Conservation (phyloP, 2,888 invertebrate species). For the Salpingus planirostris region DNA sequence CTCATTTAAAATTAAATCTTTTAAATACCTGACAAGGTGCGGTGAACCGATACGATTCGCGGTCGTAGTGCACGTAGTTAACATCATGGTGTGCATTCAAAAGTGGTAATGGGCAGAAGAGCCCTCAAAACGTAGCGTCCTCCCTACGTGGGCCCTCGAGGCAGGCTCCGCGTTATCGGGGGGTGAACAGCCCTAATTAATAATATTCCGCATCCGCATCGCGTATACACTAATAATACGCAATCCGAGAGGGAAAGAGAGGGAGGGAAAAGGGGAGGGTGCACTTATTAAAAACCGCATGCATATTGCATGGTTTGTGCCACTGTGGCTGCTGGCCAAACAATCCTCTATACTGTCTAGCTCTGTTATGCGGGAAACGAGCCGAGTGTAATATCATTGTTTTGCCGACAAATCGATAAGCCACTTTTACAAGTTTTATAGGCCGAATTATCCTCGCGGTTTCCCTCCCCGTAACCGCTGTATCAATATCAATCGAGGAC, state of each 20-base stretch:
- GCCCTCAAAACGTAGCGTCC: conserved; percentile 24
- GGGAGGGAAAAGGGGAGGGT: conserved; percentile 20
- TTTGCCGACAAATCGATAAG: no score
- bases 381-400: no score
- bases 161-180: conserved; percentile 18
- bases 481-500: no score
- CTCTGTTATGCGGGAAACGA: no score
- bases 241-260: no score
- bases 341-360: no score
- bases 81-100: conserved; percentile 10
- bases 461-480: no score
- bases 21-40: conserved; percentile 10
- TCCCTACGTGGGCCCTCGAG: conserved; percentile 20
- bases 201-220: conserved; percentile 25
- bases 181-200: conserved; percentile 33
- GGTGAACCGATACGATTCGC: conserved; percentile 10
- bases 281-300: conserved; percentile 36
- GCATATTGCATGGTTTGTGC: conserved; percentile 30
- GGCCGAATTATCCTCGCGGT: no score
- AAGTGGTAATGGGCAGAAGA: conserved; percentile 18
- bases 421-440: no score
- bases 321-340: conserved; percentile 23
- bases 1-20: no score
- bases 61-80: conserved; percentile 3
- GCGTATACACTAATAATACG: no score